Base-by-base conservation (phyloP, 2,113 vertebrate genomes). In the Oreamnos americanus region DNA sequence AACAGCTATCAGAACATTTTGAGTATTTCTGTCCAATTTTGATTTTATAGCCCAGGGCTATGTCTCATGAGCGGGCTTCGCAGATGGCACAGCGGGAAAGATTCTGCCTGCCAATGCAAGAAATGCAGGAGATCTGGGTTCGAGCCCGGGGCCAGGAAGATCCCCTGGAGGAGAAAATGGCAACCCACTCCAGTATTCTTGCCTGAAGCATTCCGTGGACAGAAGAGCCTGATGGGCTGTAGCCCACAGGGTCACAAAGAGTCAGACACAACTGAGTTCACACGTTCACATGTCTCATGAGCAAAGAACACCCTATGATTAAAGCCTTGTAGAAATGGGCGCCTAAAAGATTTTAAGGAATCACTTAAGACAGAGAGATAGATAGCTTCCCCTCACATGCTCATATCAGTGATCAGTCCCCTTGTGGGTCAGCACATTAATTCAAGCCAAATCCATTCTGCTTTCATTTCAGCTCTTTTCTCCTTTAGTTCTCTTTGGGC, bases 311-410 rank as follows among this genome's bases (percentile, higher is more conserved):
- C 9, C 5, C 43, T 25, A 4, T 16, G n/a, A 76, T 57, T 49
- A 39, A 1, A 16, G 36, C 39, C 67, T 53, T 33, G 2, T 7
- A 25, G 39, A 86, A 78, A 0, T 12, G 51, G 49, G 51, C 5
- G 25, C 83, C 62, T 53, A 30, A 30, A 81, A 36, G 36, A 74
- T 33, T 78, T 94, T 78, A 87, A 84, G 89, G 39, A 95, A 62
- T 25, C 43, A 28, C 33, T 7, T 39, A 51, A n/a, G 81, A 81
- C 33, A 71, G 30, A 86, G 25, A 87, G 28, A 74, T 33, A 87
- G 28, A 74, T 33, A 13, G 36, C 39, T 47, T 78, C 83, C 82
- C 49, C 15, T 39, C 51, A 33, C 25, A 78, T 39, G 74, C 15
- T 86, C 76, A 51, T n/a, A 57, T 90, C 79, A 76, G 14, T 2